Evolutionary conservation across 2,797 vertebrate genomes (phyloP), one percentile per base, ranked within the genome.

Genomic region (Eulemur albifrons): DNA sequence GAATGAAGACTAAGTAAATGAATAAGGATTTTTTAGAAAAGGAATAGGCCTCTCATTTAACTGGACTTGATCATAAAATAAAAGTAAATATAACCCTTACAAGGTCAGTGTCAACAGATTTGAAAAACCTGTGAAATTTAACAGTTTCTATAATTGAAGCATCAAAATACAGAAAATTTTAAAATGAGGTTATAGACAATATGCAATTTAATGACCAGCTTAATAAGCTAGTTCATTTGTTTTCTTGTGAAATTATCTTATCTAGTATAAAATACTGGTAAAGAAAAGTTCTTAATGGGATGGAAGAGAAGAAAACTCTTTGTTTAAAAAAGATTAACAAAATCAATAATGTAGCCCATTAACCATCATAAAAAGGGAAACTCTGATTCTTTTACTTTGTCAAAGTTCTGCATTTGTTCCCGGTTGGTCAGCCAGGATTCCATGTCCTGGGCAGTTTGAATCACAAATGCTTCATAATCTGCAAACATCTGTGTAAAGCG

Each of bases 401-500:
- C 99, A 96, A 99, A 99, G 98, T 99, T 99, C 95, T 99, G 99
- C 97, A 99, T 99, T 96, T 99, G 99, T 94, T 99, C 99, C 73
- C 99, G 98, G 98, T 99, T 99, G 96, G 99, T 99, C 93, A 99
- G 98, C 99, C 99, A 99, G 0, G 99, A 99, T 93, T 99, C 99
- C 98, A 99, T 98, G 97, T 99, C 99, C 0, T 99, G 98, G 12
- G 99, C 99, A 5, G 99, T 99, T 98, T 99, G 99, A 97, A 99
- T 99, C 98, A 99, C 99, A 7, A 99, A 99, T 0, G 99, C 99
- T 97, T 99, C 99, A 0, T 99, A 99, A 97, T 99, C 99, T 0
- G 99, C 99, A 13, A 99, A 99, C 99, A 99, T 99, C 97, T 99
- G 99, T 0, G 99, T 98, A 88, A 99, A 99, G 72, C 99, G 99